Evolutionary conservation across 2,797 vertebrate species (phyloP).

Genomic region (Sebastes kiyomatsui): DNA sequence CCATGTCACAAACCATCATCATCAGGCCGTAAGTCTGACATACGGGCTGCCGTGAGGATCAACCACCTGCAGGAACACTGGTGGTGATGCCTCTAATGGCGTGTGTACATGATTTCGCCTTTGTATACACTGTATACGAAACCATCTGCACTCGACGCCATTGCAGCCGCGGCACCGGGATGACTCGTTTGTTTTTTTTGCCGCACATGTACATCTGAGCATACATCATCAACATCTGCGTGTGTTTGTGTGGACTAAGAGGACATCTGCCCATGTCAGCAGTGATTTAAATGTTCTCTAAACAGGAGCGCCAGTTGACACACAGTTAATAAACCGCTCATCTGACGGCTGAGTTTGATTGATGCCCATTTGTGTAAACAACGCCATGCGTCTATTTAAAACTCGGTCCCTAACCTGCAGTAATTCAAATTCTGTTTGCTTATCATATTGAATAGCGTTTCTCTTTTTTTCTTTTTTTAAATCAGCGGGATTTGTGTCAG

Average conservation of each 20-base stretch:
- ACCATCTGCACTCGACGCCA: conserved; percentile 21
- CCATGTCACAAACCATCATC: conserved; percentile 64
- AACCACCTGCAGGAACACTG: conserved; percentile 74
- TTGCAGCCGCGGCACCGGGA: neutral
- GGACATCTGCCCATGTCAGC: conserved; percentile 62
- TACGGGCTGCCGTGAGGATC: conserved; percentile 25
- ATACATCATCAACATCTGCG: conserved; percentile 54
- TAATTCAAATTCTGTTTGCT: conserved; percentile 51
- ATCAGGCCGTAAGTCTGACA: conserved; percentile 45
- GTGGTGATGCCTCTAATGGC: conserved; percentile 52
- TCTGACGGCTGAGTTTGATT: conserved; percentile 40
- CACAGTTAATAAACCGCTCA: conserved; percentile 45
- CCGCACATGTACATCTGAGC: neutral
- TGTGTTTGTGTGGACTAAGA: conserved; percentile 37
- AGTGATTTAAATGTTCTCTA: conserved; percentile 54
- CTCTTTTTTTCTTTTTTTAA: neutral
- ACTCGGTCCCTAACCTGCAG: conserved; percentile 12
- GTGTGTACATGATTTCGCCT: conserved; percentile 20
- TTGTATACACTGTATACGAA: neutral
- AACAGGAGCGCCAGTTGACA: conserved; percentile 32
- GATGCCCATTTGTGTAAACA: conserved; percentile 46
- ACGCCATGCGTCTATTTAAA: conserved; percentile 41
- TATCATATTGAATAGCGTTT: conserved; percentile 42
- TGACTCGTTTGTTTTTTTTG: neutral
- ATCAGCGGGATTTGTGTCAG: conserved; percentile 50